These are phyloP conservation scores for Ryuthela nishihirai DNA, from an alignment of 2,888 invertebrate genomes.

Conservation along the genomic window DNA sequence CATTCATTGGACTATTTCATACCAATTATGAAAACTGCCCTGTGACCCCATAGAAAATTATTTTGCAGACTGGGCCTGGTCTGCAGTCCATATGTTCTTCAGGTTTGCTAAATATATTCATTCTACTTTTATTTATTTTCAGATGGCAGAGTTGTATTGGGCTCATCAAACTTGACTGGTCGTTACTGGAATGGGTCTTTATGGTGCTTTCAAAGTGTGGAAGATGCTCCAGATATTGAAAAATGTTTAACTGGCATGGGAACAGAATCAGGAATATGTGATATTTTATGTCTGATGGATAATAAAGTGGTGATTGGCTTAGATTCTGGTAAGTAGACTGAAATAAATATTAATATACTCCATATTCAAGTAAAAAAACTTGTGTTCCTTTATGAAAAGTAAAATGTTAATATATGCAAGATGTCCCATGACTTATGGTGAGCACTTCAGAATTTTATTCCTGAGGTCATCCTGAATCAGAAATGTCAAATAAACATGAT, in stretches of 20 bases:
- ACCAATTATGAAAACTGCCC: no score
- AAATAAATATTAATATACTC: no score
- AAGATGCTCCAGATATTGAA: conserved; percentile 52
- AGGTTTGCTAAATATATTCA: neutral
- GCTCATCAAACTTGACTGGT: conserved; percentile 59
- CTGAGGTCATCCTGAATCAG: no score
- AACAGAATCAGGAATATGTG: conserved; percentile 55
- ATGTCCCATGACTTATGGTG: no score
- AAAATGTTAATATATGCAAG: no score
- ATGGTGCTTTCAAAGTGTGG: conserved; percentile 55
- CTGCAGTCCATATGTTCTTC: neutral
- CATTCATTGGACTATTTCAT: no score
- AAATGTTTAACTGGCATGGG: conserved; percentile 53
- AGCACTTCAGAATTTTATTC: no score
- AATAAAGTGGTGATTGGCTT: conserved; percentile 55
- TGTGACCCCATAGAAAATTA: no score
- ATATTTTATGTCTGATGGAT: conserved; percentile 53
- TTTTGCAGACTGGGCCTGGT: no score
- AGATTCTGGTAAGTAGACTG: conserved; percentile 58
- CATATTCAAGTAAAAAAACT: no score
- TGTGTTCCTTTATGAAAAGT: no score
- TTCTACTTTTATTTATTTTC: conserved; percentile 34
- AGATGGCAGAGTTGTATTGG: conserved; percentile 59
- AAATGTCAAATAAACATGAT: no score
- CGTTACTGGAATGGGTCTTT: conserved; percentile 62